Evolutionary conservation across 30 jellyfish, hydroid and myxozoan species (phyloP).

Genomic region (Hydractinia echinata): DNA sequence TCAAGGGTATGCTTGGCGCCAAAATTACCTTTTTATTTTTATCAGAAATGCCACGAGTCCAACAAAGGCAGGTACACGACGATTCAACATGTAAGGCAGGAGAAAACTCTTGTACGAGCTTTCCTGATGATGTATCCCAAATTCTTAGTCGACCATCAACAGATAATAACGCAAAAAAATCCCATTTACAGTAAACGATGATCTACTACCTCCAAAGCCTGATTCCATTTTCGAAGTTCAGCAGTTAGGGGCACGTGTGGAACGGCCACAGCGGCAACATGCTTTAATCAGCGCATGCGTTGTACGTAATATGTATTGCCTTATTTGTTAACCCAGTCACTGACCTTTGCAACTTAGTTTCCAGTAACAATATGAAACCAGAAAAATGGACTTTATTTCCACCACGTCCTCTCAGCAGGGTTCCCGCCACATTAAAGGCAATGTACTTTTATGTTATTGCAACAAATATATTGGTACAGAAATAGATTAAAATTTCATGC

Average conservation of each 20-base stretch:
- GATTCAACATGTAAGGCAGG: conserved; percentile 26
- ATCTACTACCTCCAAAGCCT: not conserved
- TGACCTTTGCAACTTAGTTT: too few species aligned
- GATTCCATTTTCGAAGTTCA: not conserved
- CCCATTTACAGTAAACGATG: conserved; percentile 25
- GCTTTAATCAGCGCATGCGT: conserved; percentile 14
- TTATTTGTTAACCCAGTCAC: not conserved
- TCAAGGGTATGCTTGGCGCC: too few species aligned
- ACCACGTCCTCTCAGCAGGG: too few species aligned
- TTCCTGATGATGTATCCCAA: conserved; percentile 37
- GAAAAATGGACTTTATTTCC: too few species aligned
- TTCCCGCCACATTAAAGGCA: too few species aligned
- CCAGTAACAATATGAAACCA: too few species aligned
- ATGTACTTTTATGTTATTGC: too few species aligned
- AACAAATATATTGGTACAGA: too few species aligned
- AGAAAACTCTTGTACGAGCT: conserved; percentile 24
- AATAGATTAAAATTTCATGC: too few species aligned
- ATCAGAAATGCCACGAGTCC: conserved; percentile 12
- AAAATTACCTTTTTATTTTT: too few species aligned
- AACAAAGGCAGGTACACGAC: conserved; percentile 35
- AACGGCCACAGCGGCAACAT: conserved; percentile 8
- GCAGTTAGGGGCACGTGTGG: conserved; percentile 7
- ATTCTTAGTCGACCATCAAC: conserved; percentile 34
- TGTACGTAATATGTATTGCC: not conserved
- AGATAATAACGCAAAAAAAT: conserved; percentile 31